Conservation (phyloP, 2,888 invertebrate genomes). For the Phymatocera aterrima region DNA sequence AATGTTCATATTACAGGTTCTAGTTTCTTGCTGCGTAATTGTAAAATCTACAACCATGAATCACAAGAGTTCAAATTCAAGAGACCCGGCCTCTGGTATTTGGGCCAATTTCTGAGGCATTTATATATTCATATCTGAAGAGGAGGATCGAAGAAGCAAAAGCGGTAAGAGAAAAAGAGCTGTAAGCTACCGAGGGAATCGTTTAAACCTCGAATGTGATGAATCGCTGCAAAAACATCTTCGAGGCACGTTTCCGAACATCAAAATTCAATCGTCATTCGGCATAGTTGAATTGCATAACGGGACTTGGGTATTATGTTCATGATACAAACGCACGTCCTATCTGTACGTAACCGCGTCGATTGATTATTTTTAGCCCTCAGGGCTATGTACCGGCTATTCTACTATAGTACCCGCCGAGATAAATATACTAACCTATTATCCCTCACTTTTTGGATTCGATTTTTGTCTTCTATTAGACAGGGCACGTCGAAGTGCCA, state of each 20-base stretch:
- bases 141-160: background rate
- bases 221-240: background rate
- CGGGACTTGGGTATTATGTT: conserved; percentile 18
- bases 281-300: conserved; percentile 18
- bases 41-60: background rate
- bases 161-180: background rate
- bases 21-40: background rate
- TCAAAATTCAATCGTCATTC: conserved; percentile 31
- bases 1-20: background rate
- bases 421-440: background rate
- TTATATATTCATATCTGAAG: background rate
- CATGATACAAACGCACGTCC: background rate
- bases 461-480: background rate
- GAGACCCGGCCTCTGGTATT: background rate
- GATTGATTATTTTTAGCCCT: conserved; percentile 39
- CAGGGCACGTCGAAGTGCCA: no score
- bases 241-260: background rate
- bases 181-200: background rate
- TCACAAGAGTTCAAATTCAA: background rate
- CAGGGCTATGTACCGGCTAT: background rate
- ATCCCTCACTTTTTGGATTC: background rate
- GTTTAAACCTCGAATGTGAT: background rate
- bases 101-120: background rate
- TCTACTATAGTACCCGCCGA: background rate
- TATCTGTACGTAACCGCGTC: background rate